Evolutionary conservation across 2,797 vertebrate species (phyloP).

Genomic region (Enteromius argenteus): DNA sequence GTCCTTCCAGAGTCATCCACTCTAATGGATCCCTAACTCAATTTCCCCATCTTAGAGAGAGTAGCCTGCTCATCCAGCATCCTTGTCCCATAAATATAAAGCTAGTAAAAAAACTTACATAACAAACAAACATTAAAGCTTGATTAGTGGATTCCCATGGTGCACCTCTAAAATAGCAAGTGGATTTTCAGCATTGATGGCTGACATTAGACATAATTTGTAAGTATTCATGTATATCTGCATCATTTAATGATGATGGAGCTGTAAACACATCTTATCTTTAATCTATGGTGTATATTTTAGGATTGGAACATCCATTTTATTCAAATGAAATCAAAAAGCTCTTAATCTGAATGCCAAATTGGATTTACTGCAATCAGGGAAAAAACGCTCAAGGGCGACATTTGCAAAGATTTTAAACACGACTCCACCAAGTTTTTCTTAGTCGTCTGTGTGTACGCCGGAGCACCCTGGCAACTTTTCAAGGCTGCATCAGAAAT

Average conservation of each 20-base stretch:
- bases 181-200: not conserved
- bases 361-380: constrained; percentile 30
- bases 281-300: constrained; percentile 27
- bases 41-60: constrained; percentile 63
- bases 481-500: constrained; percentile 53
- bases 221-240: not conserved
- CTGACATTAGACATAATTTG: constrained; percentile 12
- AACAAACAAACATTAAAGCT: constrained; percentile 11
- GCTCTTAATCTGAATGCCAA: not conserved
- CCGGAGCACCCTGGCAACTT: constrained; percentile 50
- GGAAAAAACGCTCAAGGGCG: not conserved
- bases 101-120: constrained; percentile 23
- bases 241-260: constrained; percentile 1
- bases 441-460: constrained; percentile 56
- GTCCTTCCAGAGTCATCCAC: constrained; percentile 50
- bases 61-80: constrained; percentile 30
- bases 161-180: not conserved
- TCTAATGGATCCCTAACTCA: constrained; percentile 74
- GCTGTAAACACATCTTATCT: constrained; percentile 13
- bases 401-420: constrained; percentile 20
- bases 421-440: constrained; percentile 47
- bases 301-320: not conserved
- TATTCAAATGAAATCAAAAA: constrained; percentile 7
- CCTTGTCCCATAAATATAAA: constrained; percentile 26
- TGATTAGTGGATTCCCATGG: not conserved